Evolutionary conservation across 1,140 invertebrate genomes (phyloP), one percentile per base, ranked within the genome.

Genomic region (Saccostrea cuccullata): DNA sequence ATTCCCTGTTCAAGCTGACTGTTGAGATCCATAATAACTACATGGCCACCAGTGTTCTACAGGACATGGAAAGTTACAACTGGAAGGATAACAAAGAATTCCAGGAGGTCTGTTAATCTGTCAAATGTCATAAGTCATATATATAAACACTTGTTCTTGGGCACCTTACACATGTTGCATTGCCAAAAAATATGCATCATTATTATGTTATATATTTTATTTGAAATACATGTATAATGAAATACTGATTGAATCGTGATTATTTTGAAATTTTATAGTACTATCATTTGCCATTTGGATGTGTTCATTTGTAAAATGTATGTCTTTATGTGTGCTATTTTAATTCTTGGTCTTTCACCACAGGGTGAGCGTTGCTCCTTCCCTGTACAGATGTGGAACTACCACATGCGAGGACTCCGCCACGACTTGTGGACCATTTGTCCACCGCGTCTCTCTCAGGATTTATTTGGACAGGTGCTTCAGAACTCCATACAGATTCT

Each of bases 341-440:
- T 60, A 13, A 17, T 20, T 20, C 58, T 64, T n/a, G 17, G 58
- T n/a, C n/a, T 20, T 64, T 77, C 15, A 12, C 85, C 86, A 6
- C 90, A 94, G 94, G 93, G 92, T 86, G 93, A 94, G 88, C 55
- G 93, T 23, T 94, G 94, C 90, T 93, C 94, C 2, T 94, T 94
- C 82, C 87, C 94, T 3, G 86, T 94, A 20, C 94, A 94, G 90
- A 94, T 94, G 93, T 95, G 94, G 94, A 92, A 93, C 85, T 93
- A 92, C 58, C 91, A 95, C 89, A 87, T 95, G 89, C 91, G 91
- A 55, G 91, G 92, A 36, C 40, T 94, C 3, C 91, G 91, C 56
- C 82, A 91, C 89, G 94, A 94, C 86, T 89, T 94, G 82, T 94
- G 94, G 94, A 86, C 86, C 20, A 90, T 93, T 8, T 93, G 93